These are phyloP conservation scores for Rhagologus leucostigma DNA, from an alignment of 2,113 vertebrate species.

Conservation along the genomic window DNA sequence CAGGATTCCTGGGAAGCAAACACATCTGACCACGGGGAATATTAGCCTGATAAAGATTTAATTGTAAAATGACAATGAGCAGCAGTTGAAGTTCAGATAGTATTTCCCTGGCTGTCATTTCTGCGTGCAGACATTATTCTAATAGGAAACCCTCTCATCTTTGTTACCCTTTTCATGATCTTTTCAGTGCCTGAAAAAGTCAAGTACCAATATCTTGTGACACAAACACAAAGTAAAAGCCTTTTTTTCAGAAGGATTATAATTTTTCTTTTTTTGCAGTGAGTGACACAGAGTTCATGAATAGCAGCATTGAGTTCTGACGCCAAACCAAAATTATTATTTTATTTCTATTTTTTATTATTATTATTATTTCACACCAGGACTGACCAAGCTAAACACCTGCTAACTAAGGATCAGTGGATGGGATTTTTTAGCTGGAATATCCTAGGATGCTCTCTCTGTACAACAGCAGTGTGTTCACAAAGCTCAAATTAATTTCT, in stretches of 20 bases:
- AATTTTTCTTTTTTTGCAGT: not conserved
- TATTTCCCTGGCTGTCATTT: conserved; percentile 15
- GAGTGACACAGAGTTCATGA: not conserved
- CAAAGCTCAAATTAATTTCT: not conserved
- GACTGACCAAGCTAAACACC: not conserved
- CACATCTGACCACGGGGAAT: not conserved
- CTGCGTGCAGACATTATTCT: not conserved
- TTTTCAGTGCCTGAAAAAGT: not conserved
- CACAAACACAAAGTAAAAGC: not conserved
- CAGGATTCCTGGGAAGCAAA: conserved; percentile 36
- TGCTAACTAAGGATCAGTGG: not conserved
- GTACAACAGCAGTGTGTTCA: not conserved
- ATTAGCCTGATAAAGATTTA: conserved; percentile 20
- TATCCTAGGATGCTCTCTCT: not conserved
- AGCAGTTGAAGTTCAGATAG: not conserved
- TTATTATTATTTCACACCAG: not conserved
- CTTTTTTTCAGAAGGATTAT: not conserved
- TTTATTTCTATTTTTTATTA: too few relatives aligned
- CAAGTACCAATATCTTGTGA: not conserved
- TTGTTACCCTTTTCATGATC: not conserved
- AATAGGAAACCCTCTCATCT: not conserved
- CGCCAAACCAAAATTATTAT: not conserved
- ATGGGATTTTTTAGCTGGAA: not conserved
- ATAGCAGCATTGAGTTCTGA: not conserved
- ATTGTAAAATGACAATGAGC: conserved; percentile 11